These are phyloP conservation scores for Megalops atlanticus DNA, from an alignment of 2,113 vertebrate species.

Conservation along the genomic window DNA sequence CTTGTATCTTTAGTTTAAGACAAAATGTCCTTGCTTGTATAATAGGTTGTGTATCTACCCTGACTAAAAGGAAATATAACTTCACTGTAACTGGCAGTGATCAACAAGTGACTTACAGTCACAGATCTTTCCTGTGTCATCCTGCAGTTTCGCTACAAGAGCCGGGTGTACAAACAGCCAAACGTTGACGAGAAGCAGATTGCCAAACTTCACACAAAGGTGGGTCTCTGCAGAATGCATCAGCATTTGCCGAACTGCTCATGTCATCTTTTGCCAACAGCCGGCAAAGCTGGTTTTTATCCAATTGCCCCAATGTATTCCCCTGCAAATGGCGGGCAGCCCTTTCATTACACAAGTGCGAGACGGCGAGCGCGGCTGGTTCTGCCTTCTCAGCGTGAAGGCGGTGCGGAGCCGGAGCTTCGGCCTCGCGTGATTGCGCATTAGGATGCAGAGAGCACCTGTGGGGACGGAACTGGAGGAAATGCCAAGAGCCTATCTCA, in stretches of 20 bases:
- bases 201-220: slow-evolving; percentile 78
- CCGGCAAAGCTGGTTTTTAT: too few species aligned
- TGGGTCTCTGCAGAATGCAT: slow-evolving; percentile 31
- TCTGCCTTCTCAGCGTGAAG: neutral
- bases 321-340: neutral
- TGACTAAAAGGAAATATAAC: neutral
- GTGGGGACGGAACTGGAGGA: neutral
- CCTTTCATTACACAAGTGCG: neutral
- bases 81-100: neutral
- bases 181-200: slow-evolving; percentile 77
- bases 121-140: neutral
- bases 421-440: neutral
- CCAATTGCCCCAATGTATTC: neutral
- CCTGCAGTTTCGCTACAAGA: slow-evolving; percentile 79
- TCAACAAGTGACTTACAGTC: too few species aligned
- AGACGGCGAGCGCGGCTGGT: neutral
- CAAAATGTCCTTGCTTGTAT: neutral
- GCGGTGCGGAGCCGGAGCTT: neutral
- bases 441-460: slow-evolving; percentile 7
- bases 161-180: slow-evolving; percentile 71
- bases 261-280: neutral
- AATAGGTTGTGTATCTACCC: neutral
- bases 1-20: too few species aligned
- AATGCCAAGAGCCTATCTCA: neutral
- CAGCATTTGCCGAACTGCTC: neutral